Conservation (phyloP, 1,140 invertebrate species). For the Amphibalanus amphitrite region DNA sequence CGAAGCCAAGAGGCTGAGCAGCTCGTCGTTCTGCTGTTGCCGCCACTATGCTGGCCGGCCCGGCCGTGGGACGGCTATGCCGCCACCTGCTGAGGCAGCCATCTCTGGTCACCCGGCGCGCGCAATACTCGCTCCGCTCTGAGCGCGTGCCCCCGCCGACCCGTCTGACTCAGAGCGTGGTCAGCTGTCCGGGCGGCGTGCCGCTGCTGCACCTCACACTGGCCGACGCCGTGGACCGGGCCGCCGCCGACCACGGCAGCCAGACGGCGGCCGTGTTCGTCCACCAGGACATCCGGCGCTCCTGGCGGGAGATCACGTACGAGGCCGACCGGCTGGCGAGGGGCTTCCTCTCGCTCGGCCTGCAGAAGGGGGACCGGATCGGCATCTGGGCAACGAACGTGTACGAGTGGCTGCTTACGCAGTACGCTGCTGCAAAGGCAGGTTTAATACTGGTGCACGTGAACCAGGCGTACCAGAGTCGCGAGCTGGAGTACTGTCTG, state of each 20-base stretch:
- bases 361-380: conserved; percentile 61
- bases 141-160: no score
- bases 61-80: no score
- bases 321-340: conserved; percentile 60
- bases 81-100: no score
- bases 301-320: conserved; percentile 40
- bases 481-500: conserved; percentile 59
- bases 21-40: no score
- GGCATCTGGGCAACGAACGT: conserved; percentile 79
- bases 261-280: conserved; percentile 39
- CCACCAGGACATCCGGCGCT: conserved; percentile 40
- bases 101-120: no score
- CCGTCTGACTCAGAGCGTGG: neutral
- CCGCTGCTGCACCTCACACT: conserved; percentile 4
- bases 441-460: conserved; percentile 54
- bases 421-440: conserved; percentile 56
- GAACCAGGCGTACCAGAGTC: conserved; percentile 60
- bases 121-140: no score
- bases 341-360: conserved; percentile 53
- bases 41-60: no score
- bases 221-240: conserved; percentile 39
- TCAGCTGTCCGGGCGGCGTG: neutral
- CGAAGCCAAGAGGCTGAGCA: no score
- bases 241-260: conserved; percentile 36
- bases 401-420: conserved; percentile 58